Evolutionary conservation across 1,140 invertebrate species (phyloP), one percentile per base, ranked within the genome.

Genomic region (Drosophila varians): DNA sequence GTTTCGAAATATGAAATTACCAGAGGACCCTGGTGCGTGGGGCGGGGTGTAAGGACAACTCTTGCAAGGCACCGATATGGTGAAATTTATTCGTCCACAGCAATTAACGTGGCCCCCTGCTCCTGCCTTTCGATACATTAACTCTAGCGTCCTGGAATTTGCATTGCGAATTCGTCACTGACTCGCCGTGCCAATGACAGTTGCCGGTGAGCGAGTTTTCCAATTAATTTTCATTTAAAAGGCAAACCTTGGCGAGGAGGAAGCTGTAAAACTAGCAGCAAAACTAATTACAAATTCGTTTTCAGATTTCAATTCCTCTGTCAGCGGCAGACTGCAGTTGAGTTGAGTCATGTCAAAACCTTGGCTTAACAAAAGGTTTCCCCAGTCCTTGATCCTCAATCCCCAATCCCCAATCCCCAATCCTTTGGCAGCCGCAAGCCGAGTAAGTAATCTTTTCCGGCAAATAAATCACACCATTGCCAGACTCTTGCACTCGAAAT

Each of bases 241-340:
- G 60, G 55, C 53, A 58, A 74, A 47, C 60, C 62, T 66, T 36
- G 25, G 11, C 48, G 26, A n/a, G 2, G 47, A 25, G 56, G 34
- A 19, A n/a, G 18, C 48, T 23, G 62, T 43, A 75, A 57, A 77
- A 82, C 72, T 86, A 74, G 76, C 79, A 86, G 80, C 80, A 83
- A 89, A 89, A 89, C 84, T 89, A 89, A 89, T 89, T 89, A 89
- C 80, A 80, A 89, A 89, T 89, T 89, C 86, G 88, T 89, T 89
- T 86, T 72, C 86, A 68, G 58, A 77, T 77, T 88, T 88, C 83
- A 73, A 89, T 89, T 80, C 75, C 65, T 62, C 82, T 87, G 80
- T 84, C 80, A 86, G 72, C 62, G 64, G 45, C 80, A 84, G 76
- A 53, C 70, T 53, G 62, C 43, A 58, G 55, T 42, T 43, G 38